Percentiles rank a stretch among this genome's conserved stretches.
Evolutionary conservation across 2,888 invertebrate species (phyloP).

Genomic region (Deilephila elpenor): DNA sequence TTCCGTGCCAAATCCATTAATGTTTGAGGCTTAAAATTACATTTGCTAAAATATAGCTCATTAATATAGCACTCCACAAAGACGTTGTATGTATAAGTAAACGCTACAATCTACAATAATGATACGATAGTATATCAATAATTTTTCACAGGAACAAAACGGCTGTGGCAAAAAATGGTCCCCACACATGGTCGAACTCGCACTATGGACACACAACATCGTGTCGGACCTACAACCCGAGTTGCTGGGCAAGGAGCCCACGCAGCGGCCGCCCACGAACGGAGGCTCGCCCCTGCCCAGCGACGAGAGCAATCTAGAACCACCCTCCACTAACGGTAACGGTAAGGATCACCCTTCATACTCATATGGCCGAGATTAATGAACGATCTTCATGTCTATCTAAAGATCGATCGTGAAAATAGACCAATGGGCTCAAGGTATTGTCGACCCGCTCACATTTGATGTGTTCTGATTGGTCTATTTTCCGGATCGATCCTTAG

Average conservation of each 20-base stretch:
- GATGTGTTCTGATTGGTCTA: too few species aligned
- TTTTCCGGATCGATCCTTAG: too few species aligned
- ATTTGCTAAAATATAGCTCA: too few species aligned
- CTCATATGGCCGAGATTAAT: too few species aligned
- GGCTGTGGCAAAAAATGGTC: conserved; percentile 87
- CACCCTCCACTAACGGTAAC: conserved; percentile 85
- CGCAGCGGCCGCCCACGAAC: conserved; percentile 76
- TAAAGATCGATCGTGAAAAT: too few species aligned
- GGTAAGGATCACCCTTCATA: conserved; percentile 54
- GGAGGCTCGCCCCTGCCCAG: conserved; percentile 83
- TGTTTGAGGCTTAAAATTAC: too few species aligned
- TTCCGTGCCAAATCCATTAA: too few species aligned
- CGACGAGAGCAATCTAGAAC: conserved; percentile 93
- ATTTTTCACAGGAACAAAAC: conserved; percentile 73
- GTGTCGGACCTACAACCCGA: conserved; percentile 94
- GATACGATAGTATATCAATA: background rate
- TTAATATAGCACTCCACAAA: too few species aligned
- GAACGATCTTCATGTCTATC: too few species aligned
- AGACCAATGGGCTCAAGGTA: too few species aligned
- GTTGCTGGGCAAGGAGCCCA: conserved; percentile 90
- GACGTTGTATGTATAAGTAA: background rate
- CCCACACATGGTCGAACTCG: conserved; percentile 93
- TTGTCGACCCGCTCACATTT: too few species aligned
- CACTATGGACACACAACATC: conserved; percentile 96
- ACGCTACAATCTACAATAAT: background rate